A percentile compares a stretch with the other conserved stretches of the same genome.
These are phyloP conservation scores for Eilema caniola DNA, from an alignment of 2,888 invertebrate species.

Conservation along the genomic window DNA sequence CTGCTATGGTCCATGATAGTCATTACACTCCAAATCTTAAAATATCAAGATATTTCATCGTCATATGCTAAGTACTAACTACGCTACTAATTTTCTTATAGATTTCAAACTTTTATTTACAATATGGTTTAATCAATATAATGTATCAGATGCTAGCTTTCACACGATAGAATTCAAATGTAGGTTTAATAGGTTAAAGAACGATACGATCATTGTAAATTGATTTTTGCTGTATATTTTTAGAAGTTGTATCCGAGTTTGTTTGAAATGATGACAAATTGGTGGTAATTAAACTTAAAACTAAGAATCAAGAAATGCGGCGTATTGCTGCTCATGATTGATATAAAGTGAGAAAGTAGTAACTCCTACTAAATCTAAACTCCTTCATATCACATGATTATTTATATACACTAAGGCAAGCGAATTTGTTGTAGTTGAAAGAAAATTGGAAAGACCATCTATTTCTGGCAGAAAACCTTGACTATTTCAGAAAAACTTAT, in stretches of 20 bases:
- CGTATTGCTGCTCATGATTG: not conserved
- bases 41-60: not conserved
- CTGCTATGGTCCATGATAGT: too few species aligned
- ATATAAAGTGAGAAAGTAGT: not conserved
- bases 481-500: not conserved
- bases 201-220: slow-evolving; percentile 5
- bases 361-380: not conserved
- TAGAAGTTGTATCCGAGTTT: not conserved
- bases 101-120: not conserved
- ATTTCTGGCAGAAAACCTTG: not conserved
- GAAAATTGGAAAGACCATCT: too few species aligned
- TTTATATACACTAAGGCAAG: not conserved
- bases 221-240: not conserved
- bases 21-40: not conserved
- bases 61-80: not conserved
- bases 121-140: slow-evolving; percentile 20
- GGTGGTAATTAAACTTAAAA: too few species aligned
- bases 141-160: slow-evolving; percentile 12
- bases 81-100: not conserved
- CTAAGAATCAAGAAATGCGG: too few species aligned
- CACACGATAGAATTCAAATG: slow-evolving; percentile 12
- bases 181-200: slow-evolving; percentile 7
- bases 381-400: not conserved
- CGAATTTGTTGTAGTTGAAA: too few species aligned
- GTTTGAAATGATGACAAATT: not conserved